Evolutionary conservation across 2,888 invertebrate species (phyloP).

Genomic region (Dasypolia templi): DNA sequence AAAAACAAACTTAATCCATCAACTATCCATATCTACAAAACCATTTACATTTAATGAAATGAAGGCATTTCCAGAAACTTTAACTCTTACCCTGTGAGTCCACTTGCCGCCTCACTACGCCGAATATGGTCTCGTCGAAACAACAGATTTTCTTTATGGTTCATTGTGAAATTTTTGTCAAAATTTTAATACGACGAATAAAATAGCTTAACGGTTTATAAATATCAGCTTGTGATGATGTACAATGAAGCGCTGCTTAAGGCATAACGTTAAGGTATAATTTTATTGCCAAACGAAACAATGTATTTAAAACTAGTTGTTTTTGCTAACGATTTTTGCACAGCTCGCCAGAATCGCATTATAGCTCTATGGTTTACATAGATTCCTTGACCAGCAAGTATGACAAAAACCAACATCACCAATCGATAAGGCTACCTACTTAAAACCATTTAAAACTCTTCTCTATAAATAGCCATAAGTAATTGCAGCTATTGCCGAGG

Average conservation of each 20-base stretch:
- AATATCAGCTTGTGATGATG: slow-evolving; percentile 37
- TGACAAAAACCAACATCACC: slow-evolving; percentile 18
- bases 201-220: slow-evolving; percentile 64
- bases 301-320: neutral
- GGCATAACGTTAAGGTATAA: slow-evolving; percentile 5
- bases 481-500: slow-evolving; percentile 55
- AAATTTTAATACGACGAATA: slow-evolving; percentile 60
- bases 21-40: slow-evolving; percentile 1
- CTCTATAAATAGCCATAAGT: slow-evolving; percentile 49
- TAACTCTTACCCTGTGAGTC: slow-evolving; percentile 47
- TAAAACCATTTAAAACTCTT: slow-evolving; percentile 42
- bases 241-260: slow-evolving; percentile 7
- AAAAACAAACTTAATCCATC: neutral
- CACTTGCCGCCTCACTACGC: slow-evolving; percentile 67
- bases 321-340: slow-evolving; percentile 6
- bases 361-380: slow-evolving; percentile 17
- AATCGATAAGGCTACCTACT: slow-evolving; percentile 28
- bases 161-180: slow-evolving; percentile 63
- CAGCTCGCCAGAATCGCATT: slow-evolving; percentile 1
- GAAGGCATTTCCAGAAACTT: slow-evolving; percentile 64
- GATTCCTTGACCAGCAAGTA: slow-evolving; percentile 14
- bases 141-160: slow-evolving; percentile 53
- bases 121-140: slow-evolving; percentile 62
- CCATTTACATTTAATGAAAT: slow-evolving; percentile 36
- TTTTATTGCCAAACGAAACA: slow-evolving; percentile 5